Conservation (phyloP, 30 jellyfish, hydroid and myxozoan species). For the Hydractinia symbiolongicarpus region DNA sequence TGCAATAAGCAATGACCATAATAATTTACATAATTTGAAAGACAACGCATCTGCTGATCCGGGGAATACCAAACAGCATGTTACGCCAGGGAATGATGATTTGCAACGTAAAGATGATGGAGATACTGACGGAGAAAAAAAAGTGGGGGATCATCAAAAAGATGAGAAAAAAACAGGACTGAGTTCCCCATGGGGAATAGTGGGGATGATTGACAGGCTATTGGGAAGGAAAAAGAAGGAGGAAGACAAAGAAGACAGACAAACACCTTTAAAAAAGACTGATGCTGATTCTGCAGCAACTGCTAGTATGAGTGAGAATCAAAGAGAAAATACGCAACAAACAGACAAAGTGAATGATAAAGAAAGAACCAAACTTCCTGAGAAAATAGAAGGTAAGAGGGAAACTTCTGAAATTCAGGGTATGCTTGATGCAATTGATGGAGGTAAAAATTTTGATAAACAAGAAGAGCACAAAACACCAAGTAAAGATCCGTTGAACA, state of each 20-base stretch:
- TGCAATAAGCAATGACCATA: too few species aligned
- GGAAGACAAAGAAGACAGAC: neutral
- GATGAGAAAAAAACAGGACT: neutral
- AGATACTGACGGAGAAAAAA: constrained; percentile 2
- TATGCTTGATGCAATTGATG: too few species aligned
- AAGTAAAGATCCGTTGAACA: too few species aligned
- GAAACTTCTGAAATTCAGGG: too few species aligned
- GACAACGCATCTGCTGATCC: too few species aligned
- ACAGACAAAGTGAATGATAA: neutral
- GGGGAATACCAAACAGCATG: too few species aligned
- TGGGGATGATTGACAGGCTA: neutral
- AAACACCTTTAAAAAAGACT: neutral
- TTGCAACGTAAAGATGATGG: neutral
- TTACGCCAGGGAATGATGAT: too few species aligned
- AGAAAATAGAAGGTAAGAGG: too few species aligned
- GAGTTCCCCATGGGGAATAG: constrained; percentile 10
- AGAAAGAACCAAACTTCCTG: neutral
- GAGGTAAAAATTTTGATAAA: too few species aligned
- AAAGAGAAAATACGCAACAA: neutral
- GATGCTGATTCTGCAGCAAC: neutral
- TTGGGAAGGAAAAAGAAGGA: neutral
- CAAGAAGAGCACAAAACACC: too few species aligned
- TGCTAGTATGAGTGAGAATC: neutral
- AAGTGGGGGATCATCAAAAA: neutral
- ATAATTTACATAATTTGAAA: too few species aligned